Conservation (phyloP, 2,113 vertebrate genomes). For the Tragelaphus buxtoni region DNA sequence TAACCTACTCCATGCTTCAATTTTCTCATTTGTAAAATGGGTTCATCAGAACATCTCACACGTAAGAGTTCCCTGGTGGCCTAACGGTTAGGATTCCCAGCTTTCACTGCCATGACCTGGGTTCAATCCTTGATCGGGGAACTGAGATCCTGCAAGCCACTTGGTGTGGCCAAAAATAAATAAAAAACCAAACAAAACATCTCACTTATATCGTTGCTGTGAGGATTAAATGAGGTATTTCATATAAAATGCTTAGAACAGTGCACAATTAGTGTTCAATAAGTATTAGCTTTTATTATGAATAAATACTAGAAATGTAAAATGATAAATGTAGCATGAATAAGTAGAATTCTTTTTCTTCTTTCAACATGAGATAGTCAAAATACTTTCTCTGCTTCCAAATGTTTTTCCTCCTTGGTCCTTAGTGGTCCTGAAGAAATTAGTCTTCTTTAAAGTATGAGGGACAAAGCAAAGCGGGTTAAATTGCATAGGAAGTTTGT, state of each 20-base stretch:
- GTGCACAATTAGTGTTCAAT: background rate
- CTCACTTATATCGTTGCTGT: background rate
- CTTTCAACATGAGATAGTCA: background rate
- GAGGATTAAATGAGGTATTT: constrained; percentile 9
- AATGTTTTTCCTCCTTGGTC: background rate
- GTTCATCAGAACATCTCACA: background rate
- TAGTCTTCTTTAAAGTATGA: background rate
- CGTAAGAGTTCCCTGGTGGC: background rate
- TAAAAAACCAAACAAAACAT: background rate
- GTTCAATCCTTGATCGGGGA: background rate
- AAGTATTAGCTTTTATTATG: background rate
- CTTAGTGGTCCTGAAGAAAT: constrained; percentile 25
- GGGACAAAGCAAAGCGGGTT: background rate
- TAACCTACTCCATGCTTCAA: background rate
- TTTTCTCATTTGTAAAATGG: constrained; percentile 28
- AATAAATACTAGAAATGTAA: background rate
- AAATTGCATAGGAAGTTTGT: background rate
- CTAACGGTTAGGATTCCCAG: background rate
- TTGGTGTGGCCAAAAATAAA: background rate
- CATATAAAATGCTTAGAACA: background rate
- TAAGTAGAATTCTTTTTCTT: background rate
- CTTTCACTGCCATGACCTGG: background rate
- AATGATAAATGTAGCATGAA: background rate
- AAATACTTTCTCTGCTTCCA: background rate
- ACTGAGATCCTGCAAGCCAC: background rate